Conservation (phyloP, 2,797 vertebrate species). For the Oceanodroma leucorhoa region DNA sequence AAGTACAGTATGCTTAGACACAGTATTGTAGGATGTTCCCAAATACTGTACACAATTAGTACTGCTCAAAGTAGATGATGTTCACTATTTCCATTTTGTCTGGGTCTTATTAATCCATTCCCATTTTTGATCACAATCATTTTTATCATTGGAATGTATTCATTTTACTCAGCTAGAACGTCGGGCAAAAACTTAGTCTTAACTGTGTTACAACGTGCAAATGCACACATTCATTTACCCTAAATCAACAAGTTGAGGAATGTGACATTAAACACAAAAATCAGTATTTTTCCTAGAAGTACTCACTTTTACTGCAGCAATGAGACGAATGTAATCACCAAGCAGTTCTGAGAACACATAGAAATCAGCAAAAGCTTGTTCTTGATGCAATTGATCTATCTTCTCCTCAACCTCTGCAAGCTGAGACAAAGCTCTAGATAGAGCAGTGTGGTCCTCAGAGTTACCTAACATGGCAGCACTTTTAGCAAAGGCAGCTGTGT, state of each 20-base stretch:
- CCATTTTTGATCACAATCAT: neutral
- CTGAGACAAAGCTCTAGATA: constrained; percentile 94
- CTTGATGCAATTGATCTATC: constrained; percentile 94
- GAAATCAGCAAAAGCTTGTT: constrained; percentile 94
- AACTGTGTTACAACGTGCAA: neutral
- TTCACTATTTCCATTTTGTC: neutral
- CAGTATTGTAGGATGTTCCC: neutral
- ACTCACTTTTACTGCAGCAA: constrained; percentile 91
- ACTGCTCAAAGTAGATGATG: neutral
- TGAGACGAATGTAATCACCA: constrained; percentile 93
- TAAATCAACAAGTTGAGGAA: neutral
- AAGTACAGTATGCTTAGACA: neutral
- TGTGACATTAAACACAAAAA: neutral
- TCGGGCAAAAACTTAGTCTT: neutral
- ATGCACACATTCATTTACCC: neutral
- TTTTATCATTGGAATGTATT: neutral
- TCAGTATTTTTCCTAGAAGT: neutral
- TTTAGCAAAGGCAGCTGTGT: constrained; percentile 94
- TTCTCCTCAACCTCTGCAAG: constrained; percentile 97
- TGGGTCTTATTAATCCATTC: neutral
- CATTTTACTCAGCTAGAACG: neutral
- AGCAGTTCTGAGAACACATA: constrained; percentile 93
- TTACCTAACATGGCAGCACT: constrained; percentile 98
- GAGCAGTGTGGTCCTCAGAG: constrained; percentile 95
- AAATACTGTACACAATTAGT: neutral